Base-by-base conservation (phyloP, 92 coral and sea anemone species). In the Epizoanthus rinbou region DNA sequence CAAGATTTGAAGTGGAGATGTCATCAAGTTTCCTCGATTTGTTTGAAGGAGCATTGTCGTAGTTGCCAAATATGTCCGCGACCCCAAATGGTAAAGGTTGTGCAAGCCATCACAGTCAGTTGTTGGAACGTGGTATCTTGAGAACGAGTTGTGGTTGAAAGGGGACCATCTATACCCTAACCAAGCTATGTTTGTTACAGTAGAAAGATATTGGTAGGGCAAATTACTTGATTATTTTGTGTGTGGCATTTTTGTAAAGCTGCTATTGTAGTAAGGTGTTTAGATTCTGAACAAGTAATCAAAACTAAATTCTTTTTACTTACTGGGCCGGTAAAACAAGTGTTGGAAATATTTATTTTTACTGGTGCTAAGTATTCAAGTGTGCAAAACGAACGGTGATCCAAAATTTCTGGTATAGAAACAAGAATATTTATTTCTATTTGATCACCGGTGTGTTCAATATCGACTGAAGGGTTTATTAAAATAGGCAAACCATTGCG, bases 281-380 rank as follows among this genome's bases (percentile, higher is more conserved):
- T 64, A 3, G 76, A 10, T 6, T 86, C 13, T 13, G 85, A 28
- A 25, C 92, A 82, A 11, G 82, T 75, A 14, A 81, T n/a, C 37
- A 87, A 50, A 15, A 84, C 88, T 33, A 90, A 65, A 17, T 90
- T 57, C 11, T 76, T 76, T 13, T 73, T 80, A 14, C 35, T 39
- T 3, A 90, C 79, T 10, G 90, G 93, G 18, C 93, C 90, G 0
- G 66, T 74, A 24, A 78, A 86, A n/a, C 93, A 90, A 8, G 39
- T 39, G 9, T 88, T 88, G 0, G 93, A 90, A 22, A 90, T 63
- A 22, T 90, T 87, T 41, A 85, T 86, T 21, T 87, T 90, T 0
- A 87, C 7, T 8, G 93, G 93, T 8, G 78, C 21, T 21, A 90
- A 33, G 33, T 84, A 84, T 74, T 90, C 90, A 24, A 86, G 24